Base-by-base conservation (phyloP, 2,113 vertebrate genomes). In the Damaliscus lunatus region DNA sequence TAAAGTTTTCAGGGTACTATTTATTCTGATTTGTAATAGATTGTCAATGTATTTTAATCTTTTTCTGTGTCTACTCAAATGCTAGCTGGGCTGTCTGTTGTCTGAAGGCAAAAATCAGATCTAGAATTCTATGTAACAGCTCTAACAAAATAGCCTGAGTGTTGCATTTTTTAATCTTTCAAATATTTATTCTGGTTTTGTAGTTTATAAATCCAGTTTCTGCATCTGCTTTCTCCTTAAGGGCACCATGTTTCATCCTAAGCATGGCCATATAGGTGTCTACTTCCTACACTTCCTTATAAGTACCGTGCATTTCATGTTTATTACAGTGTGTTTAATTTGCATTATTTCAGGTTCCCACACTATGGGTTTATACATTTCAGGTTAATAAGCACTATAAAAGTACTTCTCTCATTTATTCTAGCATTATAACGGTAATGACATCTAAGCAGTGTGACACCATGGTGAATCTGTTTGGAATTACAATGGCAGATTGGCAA, bases 261-360 rank as follows among this genome's bases (percentile, higher is more conserved):
- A 88, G 52, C 48, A 21, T 60, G 40, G 80, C 36, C 55, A 52
- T 84, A 36, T 33, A 84, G 21, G 21, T 90, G 19, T 90, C 64
- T 85, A 25, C 52, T 36, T 95, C 67, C 29, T 83, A 50, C 46
- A 29, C 33, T 52, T 91, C 33, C 78, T 85, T n/a, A 29, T 88
- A 97, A 96, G 88, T 14, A 59, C 55, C 46, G 7, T 29, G 16
- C 50, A 97, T 94, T 95, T 89, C 71, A 96, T 91, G 60, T 94
- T 97, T 97, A 94, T 91, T 94, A 25, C 33, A 53, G 25, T 50
- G 21, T 78, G 27, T 77, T 92, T 97, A 55, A 55, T 95, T 96
- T 95, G 77, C 62, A 91, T 96, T 91, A 60, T 60, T 95, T 71
- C 64, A 55, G 31, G 60, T 78, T 46, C 31, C 25, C 86, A 78